These are phyloP conservation scores for Zaprionus kolodkinae DNA, from an alignment of 1,140 invertebrate genomes.

Conservation along the genomic window DNA sequence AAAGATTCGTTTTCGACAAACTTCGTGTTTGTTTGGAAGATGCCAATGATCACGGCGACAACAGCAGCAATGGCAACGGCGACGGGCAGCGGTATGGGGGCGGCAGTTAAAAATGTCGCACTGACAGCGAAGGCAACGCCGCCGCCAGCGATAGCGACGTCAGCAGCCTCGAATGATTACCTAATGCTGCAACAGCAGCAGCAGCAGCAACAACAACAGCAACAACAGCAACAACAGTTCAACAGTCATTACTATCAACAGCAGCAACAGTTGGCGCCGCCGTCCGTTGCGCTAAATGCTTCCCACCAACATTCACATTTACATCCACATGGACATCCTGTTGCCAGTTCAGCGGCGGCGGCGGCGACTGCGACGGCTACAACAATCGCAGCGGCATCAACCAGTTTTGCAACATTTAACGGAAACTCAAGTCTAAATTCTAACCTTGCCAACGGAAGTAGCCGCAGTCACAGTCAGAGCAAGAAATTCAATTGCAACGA, in stretches of 20 bases:
- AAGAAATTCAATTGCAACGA: conserved; percentile 72
- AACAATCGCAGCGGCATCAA: conserved; percentile 40
- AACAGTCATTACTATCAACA: conserved; percentile 72
- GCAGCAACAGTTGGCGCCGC: conserved; percentile 63
- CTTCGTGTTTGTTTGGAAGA: conserved; percentile 28
- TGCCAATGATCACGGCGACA: conserved; percentile 48
- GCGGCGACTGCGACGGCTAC: conserved; percentile 5
- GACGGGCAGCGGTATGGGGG: conserved; percentile 2
- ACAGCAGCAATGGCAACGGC: conserved; percentile 20
- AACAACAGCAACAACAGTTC: conserved; percentile 58
- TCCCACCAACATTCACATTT: conserved; percentile 67
- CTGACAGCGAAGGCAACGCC: conserved; percentile 42
- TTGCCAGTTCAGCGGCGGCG: conserved; percentile 33
- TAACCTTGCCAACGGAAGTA: conserved; percentile 81
- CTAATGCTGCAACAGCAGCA: conserved; percentile 58
- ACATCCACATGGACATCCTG: conserved; percentile 66
- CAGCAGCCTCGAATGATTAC: conserved; percentile 62
- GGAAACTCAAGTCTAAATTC: conserved; percentile 83
- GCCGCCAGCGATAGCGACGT: conserved; percentile 24
- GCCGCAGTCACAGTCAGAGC: conserved; percentile 29
- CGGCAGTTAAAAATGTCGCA: conserved; percentile 39
- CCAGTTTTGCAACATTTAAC: conserved; percentile 83
- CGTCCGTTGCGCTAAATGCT: conserved; percentile 57
- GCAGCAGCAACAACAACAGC: conserved; percentile 39
- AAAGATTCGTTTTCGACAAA: conserved; percentile 37